Evolutionary conservation across 2,113 vertebrate species (phyloP), one percentile per base, ranked within the genome.

Genomic region (Burhinus bistriatus): DNA sequence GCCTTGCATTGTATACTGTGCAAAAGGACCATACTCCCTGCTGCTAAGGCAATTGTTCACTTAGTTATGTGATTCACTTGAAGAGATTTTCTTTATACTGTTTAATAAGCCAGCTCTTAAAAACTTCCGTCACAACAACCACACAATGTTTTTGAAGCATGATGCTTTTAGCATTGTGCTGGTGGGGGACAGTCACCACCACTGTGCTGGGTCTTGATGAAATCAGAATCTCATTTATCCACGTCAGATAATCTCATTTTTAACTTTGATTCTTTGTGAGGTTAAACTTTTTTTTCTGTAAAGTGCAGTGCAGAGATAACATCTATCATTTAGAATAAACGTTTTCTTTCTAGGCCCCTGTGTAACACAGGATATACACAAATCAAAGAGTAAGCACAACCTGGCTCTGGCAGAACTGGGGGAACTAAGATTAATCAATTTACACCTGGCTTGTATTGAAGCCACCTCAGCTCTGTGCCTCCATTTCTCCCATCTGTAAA

Each of bases 381-480:
- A 86, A 88, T n/a, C 73, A 62, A 87, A 88, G 80, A 38, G 62
- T 21, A 68, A 86, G 36, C 80, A 81, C 27, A 38, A 8, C 44
- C 36, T 71, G 64, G n/a, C 30, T 89, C 59, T n/a, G 40, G 51
- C 17, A 89, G 77, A 76, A 45, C 52, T n/a, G 45, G 32, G 44
- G 42, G n/a, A 76, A 75, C 15, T 23, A 29, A n/a, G 34, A 38
- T 40, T 18, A 23, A 73, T 26, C 0, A 1, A 25, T 40, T 62
- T 51, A 32, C 15, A 70, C 11, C 55, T 42, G 57, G 30, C 23
- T 91, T 19, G n/a, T 78, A 40, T 17, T 65, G 88, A 82, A 44
- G 80, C 68, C 82, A 79, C 70, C 66, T 75, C 88, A 87, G 76
- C 76, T 83, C 91, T 95, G 89, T 91, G 92, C 96, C 94, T 96